Base-by-base conservation (phyloP, 2,888 invertebrate genomes). In the Ethmia dodecea region DNA sequence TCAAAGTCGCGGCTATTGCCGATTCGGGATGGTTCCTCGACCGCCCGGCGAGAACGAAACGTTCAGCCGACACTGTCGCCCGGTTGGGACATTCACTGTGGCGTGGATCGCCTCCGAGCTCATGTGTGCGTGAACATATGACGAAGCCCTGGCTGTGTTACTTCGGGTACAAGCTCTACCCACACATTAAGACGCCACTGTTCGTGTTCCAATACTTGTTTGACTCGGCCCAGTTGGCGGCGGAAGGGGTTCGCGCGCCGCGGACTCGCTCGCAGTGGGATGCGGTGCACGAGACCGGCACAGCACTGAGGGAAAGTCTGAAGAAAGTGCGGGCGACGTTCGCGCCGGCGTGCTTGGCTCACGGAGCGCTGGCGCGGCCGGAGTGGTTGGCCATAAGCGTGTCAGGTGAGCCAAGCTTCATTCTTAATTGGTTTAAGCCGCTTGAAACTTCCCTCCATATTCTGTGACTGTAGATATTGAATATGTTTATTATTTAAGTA, bases 1-100 rank as follows among this genome's bases (percentile, higher is more conserved):
- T 94, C 9, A 86, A 89, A 0, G 94, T 97, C 6, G 89, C 93
- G 2, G 97, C 96, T 1, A 90, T 97, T 5, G 92, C 94, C 1
- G 97, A 98, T 73, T 97, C 97, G 0, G 97, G 97, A 11, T 98
- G 97, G 97, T 97, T 97, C 69, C 83, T 97, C 38, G 97, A 97
- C 67, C 89, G 95, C 40, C 92, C 93, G 1, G 63, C 76, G 3
- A 63, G 60, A 18, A 54, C 65, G 1, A 61, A 71, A 11, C 73
- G 77, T 2, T 56, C 66, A 0, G 73, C 81, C 1, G 77, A 78
- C 4, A 69, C 74, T 1, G 67, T 84, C 15, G 86, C 86, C 4
- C 61, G 70, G 20, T 61, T 84, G n/a, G 95, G 95, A 1, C 60
- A 62, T 30, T 45, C 59, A 1, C 38, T 58, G 13, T 62, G 61